Evolutionary conservation across 2,888 invertebrate genomes (phyloP), one percentile per base, ranked within the genome.

Genomic region (Dasysyrphus tricinctus): DNA sequence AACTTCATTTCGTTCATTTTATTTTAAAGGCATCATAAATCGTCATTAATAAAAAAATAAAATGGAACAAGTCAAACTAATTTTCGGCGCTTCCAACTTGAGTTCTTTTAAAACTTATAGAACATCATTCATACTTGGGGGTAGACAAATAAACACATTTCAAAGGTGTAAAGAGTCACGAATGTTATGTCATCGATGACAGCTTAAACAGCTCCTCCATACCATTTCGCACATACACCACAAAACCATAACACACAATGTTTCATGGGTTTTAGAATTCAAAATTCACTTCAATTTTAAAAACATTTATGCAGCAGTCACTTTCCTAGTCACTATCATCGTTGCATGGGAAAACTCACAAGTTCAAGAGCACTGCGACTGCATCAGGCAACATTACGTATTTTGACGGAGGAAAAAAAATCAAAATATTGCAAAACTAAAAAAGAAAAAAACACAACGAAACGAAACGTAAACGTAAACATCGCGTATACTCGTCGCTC

Each of bases 391-490:
- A 51, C 34, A 77, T 86, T 74, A 86, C 74, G 57, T 69, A 79
- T 78, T 86, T 70, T 49, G 19, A 70, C 29, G 42, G 47, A 56
- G 14, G 57, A 39, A 57, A 63, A 34, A 54, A 59, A 59, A 16
- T 44, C 14, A 47, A 77, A 72, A 72, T 57, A 54, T 44, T 19
- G 16, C 44, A 44, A 44, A 59, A 32, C 4, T 16, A 57, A 51
- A 54, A 32, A 63, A 51, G 19, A 73, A 57, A 51, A 29, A 54
- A 6, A 7, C 3, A 3, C 24, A 24, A 24, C 24, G 24, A 24
- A 24, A 24, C 37, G 16, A 59, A 61, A 42, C 61, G 42, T 86
- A 78, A 86, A 86, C 77, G 86, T 86, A 86, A 86, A 86, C 82
- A 86, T 72, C 63, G 78, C 77, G 63, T 78, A 74, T 51, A 76